Evolutionary conservation across 2,113 vertebrate genomes (phyloP).

Genomic region (Amphilophus citrinellus): DNA sequence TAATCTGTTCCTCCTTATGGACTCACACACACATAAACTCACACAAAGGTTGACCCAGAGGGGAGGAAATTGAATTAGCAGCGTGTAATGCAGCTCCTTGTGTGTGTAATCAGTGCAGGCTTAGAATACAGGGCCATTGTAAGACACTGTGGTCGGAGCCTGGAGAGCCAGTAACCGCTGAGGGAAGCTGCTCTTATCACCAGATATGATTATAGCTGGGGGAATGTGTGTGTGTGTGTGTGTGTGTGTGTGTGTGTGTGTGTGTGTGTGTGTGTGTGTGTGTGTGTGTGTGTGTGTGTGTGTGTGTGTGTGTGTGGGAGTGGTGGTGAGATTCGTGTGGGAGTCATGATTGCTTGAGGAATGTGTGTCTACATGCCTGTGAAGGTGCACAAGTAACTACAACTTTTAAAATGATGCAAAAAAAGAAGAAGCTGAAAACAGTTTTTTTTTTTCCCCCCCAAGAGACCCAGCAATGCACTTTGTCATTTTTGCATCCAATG

Average conservation of each 20-base stretch:
- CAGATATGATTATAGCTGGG: conserved; percentile 71
- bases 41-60: conserved; percentile 56
- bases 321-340: conserved; percentile 54
- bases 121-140: conserved; percentile 74
- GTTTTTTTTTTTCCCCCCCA: fast-evolving
- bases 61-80: conserved; percentile 79
- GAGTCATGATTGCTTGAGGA: conserved; percentile 60
- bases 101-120: conserved; percentile 76
- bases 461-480: neutral
- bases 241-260: conserved; percentile 35
- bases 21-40: conserved; percentile 35
- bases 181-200: conserved; percentile 71
- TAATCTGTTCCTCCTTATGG: conserved; percentile 49
- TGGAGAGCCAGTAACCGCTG: conserved; percentile 57
- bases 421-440: neutral
- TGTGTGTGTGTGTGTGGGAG: conserved; percentile 11
- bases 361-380: conserved; percentile 47
- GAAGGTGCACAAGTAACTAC: conserved; percentile 7
- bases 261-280: no score
- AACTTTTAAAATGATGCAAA: neutral
- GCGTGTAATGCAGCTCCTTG: conserved; percentile 75
- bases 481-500: neutral
- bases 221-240: conserved; percentile 52
- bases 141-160: conserved; percentile 44
- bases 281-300: no score